Conservation (phyloP, 2,888 invertebrate species). For the Zaprionus lineosus region DNA sequence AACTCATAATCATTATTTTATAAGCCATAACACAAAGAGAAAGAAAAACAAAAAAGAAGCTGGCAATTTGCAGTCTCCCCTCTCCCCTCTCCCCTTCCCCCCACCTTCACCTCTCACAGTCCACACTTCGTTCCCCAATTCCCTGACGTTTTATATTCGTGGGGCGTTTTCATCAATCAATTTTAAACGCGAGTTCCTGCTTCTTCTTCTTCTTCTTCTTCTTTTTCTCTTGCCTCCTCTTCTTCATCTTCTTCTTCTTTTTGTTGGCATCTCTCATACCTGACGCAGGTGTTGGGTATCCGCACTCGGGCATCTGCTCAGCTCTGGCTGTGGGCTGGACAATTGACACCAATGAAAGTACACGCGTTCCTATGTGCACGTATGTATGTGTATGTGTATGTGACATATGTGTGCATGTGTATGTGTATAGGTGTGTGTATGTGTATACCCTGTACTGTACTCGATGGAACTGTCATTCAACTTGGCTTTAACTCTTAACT, state of each 20-base stretch:
- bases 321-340: slow-evolving; percentile 31
- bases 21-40: slow-evolving; percentile 63
- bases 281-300: slow-evolving; percentile 22
- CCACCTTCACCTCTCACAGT: no score
- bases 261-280: slow-evolving; percentile 8
- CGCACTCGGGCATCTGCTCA: slow-evolving; percentile 18
- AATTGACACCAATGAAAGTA: slow-evolving; percentile 65
- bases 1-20: slow-evolving; percentile 73
- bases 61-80: slow-evolving; percentile 44
- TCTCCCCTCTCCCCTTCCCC: background rate
- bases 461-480: slow-evolving; percentile 51
- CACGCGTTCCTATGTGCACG: slow-evolving; percentile 10
- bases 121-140: slow-evolving; percentile 6
- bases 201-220: no score
- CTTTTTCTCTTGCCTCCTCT: slow-evolving; percentile 50
- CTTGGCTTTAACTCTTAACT: slow-evolving; percentile 18
- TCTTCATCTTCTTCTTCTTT: no score
- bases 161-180: slow-evolving; percentile 77
- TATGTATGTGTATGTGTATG: slow-evolving; percentile 10
- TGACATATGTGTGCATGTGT: background rate
- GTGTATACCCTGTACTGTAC: background rate
- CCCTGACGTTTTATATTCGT: slow-evolving; percentile 23
- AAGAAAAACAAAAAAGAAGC: slow-evolving; percentile 30
- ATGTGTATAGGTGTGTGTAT: background rate
- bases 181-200: slow-evolving; percentile 52